Evolutionary conservation across 2,797 vertebrate genomes (phyloP), one percentile per base, ranked within the genome.

Genomic region (Hoplostethus mediterraneus): DNA sequence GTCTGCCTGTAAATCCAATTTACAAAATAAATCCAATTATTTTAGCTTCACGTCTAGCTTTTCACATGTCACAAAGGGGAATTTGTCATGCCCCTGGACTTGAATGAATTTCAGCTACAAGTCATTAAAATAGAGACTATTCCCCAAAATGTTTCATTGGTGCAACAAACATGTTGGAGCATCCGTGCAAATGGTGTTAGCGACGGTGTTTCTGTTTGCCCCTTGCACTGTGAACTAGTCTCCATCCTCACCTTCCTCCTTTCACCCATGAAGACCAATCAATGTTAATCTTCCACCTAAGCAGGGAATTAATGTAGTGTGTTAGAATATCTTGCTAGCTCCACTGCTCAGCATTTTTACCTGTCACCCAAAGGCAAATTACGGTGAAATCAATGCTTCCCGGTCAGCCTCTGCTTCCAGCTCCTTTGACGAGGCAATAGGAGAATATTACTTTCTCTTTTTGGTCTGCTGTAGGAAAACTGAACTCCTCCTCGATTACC

Each of bases 311-410:
- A 86, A 93, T 93, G 83, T 75, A 63, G 45, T 84, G 79, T 69
- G 73, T 85, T 84, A 67, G 61, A 87, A 66, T 72, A 68, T 79
- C 84, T 71, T 47, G 54, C 78, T 28, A 42, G 51, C 77, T 71
- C 51, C 87, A 67, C 77, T n/a, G 60, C 86, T 93, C 89, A 92
- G 89, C 88, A 83, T 83, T 93, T 93, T 89, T 80, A 21, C 80
- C 75, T 90, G 75, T 73, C 83, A 90, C 89, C 87, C 80, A 63
- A 84, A 90, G 91, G 86, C 83, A 89, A 92, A 93, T 93, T 84
- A 88, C 75, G 68, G 88, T 87, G 82, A 88, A 94, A 93, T 95
- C 92, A 73, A 78, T 92, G 88, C 64, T 83, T 85, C 65, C 81
- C 57, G 72, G 73, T 75, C 68, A 1, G 59, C 48, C 52, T 62